Conservation (phyloP, 1,140 invertebrate species). For the Ladona fulva region DNA sequence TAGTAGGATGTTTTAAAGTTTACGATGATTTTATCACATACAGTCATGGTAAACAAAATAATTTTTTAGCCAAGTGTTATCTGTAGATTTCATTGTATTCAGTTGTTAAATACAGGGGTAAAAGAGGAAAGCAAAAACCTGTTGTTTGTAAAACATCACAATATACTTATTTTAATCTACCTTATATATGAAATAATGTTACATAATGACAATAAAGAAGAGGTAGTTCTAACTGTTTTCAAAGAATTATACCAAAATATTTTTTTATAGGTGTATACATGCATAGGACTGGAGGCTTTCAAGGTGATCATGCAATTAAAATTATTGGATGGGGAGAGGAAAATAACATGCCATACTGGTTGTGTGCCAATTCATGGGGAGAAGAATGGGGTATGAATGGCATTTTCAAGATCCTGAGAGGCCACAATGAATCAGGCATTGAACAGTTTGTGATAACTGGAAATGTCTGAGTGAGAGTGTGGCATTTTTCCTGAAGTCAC, state of each 20-base stretch:
- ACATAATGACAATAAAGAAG: too few species aligned
- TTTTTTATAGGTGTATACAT: conserved; percentile 34
- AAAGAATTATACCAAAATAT: too few species aligned
- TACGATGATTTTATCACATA: conserved; percentile 81
- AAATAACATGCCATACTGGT: conserved; percentile 73
- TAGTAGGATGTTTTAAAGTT: conserved; percentile 83
- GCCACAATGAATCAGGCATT: conserved; percentile 81
- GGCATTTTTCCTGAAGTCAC: too few species aligned
- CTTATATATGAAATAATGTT: too few species aligned
- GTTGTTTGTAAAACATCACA: too few species aligned
- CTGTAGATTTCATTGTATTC: conserved; percentile 7
- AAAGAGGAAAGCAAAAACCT: too few species aligned
- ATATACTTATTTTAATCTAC: too few species aligned
- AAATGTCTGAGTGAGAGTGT: conserved; percentile 14
- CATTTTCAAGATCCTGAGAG: conserved; percentile 80
- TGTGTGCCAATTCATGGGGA: conserved; percentile 90
- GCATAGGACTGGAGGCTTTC: conserved; percentile 63
- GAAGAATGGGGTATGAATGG: conserved; percentile 79
- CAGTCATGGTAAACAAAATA: conserved; percentile 51
- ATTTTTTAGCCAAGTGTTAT: too few species aligned
- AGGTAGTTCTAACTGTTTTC: too few species aligned
- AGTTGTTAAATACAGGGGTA: too few species aligned
- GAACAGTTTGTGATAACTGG: conserved; percentile 71
- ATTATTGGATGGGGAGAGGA: conserved; percentile 75
- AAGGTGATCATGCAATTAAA: conserved; percentile 81